phyloP scores from a whole-genome alignment of 30 jellyfish, hydroid and myxozoan species.

The Chironex yamaguchii region DNA sequence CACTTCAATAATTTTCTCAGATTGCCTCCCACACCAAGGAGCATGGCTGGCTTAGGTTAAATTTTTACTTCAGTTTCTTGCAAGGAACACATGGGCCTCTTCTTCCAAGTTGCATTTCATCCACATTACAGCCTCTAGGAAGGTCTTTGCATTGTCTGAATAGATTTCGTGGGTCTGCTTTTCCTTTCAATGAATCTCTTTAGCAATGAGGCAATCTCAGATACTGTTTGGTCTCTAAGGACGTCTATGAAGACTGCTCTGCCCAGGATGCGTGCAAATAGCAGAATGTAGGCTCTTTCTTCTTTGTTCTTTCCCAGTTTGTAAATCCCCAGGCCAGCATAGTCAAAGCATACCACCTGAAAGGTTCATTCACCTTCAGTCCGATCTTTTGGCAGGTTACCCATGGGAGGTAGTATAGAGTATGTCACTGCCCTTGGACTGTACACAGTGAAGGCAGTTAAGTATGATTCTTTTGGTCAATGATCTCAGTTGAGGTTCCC shows the following conservation, averaged over 20 bases:
- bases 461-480: slow-evolving; percentile 25
- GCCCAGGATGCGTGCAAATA: slow-evolving; percentile 67
- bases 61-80: slow-evolving; percentile 3
- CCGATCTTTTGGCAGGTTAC: no score
- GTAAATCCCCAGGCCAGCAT: no score
- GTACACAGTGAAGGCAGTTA: slow-evolving; percentile 15
- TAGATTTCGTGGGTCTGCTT: slow-evolving; percentile 65
- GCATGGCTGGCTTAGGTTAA: slow-evolving; percentile 43
- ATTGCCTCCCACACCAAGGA: slow-evolving; percentile 66
- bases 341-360: no score
- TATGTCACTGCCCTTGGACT: no score
- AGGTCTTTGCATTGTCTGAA: slow-evolving; percentile 64
- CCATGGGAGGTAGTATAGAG: no score
- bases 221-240: slow-evolving; percentile 51
- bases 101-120: neutral
- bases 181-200: slow-evolving; percentile 58
- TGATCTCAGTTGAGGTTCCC: slow-evolving; percentile 35
- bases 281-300: slow-evolving; percentile 71
- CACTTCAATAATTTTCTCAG: slow-evolving; percentile 38
- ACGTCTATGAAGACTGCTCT: slow-evolving; percentile 63
- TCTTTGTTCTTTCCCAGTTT: no score
- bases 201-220: slow-evolving; percentile 29
- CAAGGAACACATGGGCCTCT: slow-evolving; percentile 1
- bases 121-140: slow-evolving; percentile 31
- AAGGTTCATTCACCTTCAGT: no score